Evolutionary conservation across 2,888 invertebrate species (phyloP).

Genomic region (Agelastica alni): DNA sequence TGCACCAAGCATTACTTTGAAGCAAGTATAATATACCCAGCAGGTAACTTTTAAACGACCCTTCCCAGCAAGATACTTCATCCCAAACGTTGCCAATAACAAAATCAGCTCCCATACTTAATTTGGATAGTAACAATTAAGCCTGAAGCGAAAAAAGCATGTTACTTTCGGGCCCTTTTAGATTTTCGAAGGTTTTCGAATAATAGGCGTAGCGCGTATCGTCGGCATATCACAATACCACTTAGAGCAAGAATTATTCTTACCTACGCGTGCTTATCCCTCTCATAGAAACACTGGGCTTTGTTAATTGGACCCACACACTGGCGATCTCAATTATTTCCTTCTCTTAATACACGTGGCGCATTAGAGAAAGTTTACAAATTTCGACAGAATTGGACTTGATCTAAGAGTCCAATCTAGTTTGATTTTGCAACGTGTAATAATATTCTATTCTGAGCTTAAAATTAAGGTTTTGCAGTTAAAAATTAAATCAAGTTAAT

Average conservation of each 20-base stretch:
- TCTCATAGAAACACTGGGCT: constrained; percentile 24
- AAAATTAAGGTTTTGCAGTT: no score
- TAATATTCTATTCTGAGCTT: no score
- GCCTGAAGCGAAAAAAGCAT: constrained; percentile 29
- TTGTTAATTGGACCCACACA: constrained; percentile 50
- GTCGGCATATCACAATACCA: constrained; percentile 52
- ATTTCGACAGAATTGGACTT: constrained; percentile 1
- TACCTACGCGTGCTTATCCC: constrained; percentile 44
- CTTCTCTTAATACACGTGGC: constrained; percentile 29
- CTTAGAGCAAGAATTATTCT: constrained; percentile 46
- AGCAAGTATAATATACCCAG: background rate
- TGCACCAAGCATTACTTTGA: background rate
- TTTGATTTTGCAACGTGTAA: no score
- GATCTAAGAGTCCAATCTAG: no score
- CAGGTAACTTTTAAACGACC: constrained; percentile 5
- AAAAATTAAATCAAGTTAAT: no score
- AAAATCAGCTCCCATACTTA: constrained; percentile 33
- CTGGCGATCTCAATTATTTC: constrained; percentile 24
- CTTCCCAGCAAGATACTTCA: constrained; percentile 21
- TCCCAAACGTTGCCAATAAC: constrained; percentile 14
- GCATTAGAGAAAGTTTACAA: constrained; percentile 16
- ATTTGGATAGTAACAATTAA: constrained; percentile 40
- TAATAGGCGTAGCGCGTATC: constrained; percentile 46
- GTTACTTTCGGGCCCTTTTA: constrained; percentile 30
- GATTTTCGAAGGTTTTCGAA: constrained; percentile 26